phyloP scores from a whole-genome alignment of 2,113 vertebrate genomes.

The Galeopterus variegatus region DNA sequence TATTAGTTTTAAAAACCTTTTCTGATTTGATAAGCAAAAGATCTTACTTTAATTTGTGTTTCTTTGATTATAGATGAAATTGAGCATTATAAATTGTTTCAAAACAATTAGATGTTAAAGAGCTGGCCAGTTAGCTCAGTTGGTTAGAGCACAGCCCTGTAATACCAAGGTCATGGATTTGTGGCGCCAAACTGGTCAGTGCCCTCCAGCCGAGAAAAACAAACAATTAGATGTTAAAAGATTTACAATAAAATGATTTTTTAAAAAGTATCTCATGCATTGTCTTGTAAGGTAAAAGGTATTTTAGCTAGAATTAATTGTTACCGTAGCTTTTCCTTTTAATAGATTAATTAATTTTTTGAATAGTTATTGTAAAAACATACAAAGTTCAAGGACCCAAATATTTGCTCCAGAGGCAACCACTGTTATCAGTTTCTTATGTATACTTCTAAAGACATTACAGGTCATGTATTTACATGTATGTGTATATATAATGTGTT shows the following conservation, averaged over 20 bases:
- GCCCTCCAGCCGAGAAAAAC: too few species aligned
- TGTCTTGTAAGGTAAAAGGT: constrained; percentile 34
- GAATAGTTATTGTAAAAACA: constrained; percentile 33
- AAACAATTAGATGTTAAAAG: constrained; percentile 46
- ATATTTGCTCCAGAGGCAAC: neutral
- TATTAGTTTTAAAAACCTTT: constrained; percentile 49
- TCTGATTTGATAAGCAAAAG: constrained; percentile 47
- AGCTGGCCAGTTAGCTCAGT: too few species aligned
- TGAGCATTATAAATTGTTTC: neutral
- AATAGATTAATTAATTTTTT: constrained; percentile 43
- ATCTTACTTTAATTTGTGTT: constrained; percentile 60
- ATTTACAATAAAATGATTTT: constrained; percentile 16
- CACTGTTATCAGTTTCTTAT: constrained; percentile 13
- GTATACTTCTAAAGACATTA: constrained; percentile 33
- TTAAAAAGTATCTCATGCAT: constrained; percentile 32
- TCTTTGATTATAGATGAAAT: constrained; percentile 63
- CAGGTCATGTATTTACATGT: neutral
- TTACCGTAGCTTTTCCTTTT: constrained; percentile 39
- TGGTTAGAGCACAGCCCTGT: too few species aligned
- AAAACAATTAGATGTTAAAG: neutral
- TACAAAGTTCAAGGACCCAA: constrained; percentile 16
- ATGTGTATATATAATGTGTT: neutral
- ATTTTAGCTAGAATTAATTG: constrained; percentile 58
- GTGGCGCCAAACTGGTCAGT: too few species aligned
- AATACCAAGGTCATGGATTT: too few species aligned